A percentile compares a stretch with the other conserved stretches of the same genome.
Conservation (phyloP, 2,888 invertebrate genomes). For the Callinectes sapidus region DNA sequence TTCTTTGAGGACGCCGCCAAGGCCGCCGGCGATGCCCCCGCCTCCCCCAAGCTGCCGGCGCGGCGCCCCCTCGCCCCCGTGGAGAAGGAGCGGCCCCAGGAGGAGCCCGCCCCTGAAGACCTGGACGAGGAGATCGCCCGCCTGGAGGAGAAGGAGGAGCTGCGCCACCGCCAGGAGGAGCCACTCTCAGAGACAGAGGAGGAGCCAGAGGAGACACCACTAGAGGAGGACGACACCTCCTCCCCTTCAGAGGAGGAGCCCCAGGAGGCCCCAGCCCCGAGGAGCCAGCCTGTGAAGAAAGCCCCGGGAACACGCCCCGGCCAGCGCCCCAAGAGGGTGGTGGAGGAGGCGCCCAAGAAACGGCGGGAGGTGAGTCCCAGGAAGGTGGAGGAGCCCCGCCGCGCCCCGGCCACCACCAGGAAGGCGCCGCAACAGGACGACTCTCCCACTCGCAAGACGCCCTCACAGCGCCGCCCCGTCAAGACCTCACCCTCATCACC, state of each 20-base stretch:
- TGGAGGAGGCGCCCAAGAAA: constrained; percentile 49
- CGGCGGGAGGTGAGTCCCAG: constrained; percentile 58
- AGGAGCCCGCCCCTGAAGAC: background rate
- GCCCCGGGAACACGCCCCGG: constrained; percentile 32
- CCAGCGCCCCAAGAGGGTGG: constrained; percentile 3
- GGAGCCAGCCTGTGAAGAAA: constrained; percentile 30
- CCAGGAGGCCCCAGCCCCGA: constrained; percentile 41
- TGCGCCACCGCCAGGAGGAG: constrained; percentile 24
- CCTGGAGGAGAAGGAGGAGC: constrained; percentile 50
- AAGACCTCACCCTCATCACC: constrained; percentile 14
- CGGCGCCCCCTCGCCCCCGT: constrained; percentile 11
- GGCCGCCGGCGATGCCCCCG: background rate
- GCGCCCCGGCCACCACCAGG: constrained; percentile 36
- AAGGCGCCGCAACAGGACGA: constrained; percentile 48
- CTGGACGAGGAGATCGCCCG: constrained; percentile 55
- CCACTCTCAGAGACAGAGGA: constrained; percentile 36
- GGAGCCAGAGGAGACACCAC: constrained; percentile 9
- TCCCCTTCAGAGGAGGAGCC: constrained; percentile 62
- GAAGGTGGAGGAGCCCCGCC: constrained; percentile 44
- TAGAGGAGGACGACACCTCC: constrained; percentile 38
- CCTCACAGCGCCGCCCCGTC: constrained; percentile 38
- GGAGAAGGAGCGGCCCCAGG: constrained; percentile 28
- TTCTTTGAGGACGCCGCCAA: constrained; percentile 69
- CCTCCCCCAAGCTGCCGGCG: constrained; percentile 29
- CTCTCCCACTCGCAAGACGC: constrained; percentile 47